These are phyloP conservation scores for Xiphophorus hellerii DNA, from an alignment of 2,113 vertebrate species.

Conservation along the genomic window DNA sequence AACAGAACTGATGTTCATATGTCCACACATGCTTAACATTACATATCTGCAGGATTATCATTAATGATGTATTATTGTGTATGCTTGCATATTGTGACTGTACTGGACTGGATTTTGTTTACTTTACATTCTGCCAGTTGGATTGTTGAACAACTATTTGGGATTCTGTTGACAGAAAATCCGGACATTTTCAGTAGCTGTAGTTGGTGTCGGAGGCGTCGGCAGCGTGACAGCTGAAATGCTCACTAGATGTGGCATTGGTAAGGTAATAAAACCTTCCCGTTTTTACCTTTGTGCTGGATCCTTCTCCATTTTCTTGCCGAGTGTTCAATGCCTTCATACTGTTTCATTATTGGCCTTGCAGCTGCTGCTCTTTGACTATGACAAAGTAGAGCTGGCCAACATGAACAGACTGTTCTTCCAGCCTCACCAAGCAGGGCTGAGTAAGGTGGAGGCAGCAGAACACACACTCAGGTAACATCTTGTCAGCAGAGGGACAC, in stretches of 20 bases:
- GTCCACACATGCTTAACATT: too few relatives aligned
- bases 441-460: slow-evolving; percentile 97
- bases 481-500: background rate
- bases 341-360: slow-evolving; percentile 32
- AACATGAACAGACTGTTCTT: slow-evolving; percentile 99
- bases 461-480: slow-evolving; percentile 92
- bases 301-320: background rate
- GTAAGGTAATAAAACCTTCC: slow-evolving; percentile 92
- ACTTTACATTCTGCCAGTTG: too few relatives aligned
- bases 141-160: background rate
- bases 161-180: slow-evolving; percentile 86
- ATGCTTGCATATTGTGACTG: background rate
- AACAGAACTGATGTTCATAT: background rate
- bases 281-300: background rate
- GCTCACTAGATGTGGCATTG: slow-evolving; percentile 98
- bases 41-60: background rate
- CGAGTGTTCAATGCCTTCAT: background rate
- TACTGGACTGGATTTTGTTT: background rate
- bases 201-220: slow-evolving; percentile 95
- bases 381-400: slow-evolving; percentile 97
- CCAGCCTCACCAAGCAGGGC: slow-evolving; percentile 96
- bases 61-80: background rate
- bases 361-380: slow-evolving; percentile 96
- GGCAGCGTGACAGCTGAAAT: slow-evolving; percentile 99
- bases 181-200: slow-evolving; percentile 88